These are phyloP conservation scores for Lasioglossum villosulum DNA, from an alignment of 2,888 invertebrate genomes.

Conservation along the genomic window DNA sequence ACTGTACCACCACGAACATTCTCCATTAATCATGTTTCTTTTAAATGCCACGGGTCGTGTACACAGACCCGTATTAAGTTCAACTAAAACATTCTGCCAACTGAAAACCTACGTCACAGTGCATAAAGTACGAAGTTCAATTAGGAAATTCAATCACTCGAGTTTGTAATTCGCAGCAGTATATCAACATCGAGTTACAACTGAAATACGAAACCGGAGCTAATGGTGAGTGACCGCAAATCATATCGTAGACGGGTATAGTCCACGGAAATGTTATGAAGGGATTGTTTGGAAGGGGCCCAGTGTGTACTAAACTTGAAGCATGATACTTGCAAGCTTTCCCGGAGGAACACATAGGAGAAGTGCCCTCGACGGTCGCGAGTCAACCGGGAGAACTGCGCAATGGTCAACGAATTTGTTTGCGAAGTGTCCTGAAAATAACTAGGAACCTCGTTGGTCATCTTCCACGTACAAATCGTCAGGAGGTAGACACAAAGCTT, in stretches of 20 bases:
- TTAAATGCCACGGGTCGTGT: not conserved
- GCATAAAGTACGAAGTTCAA: not conserved
- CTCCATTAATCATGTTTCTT: not conserved
- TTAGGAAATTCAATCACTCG: slow-evolving; percentile 1
- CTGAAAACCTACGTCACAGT: not conserved
- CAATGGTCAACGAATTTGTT: slow-evolving; percentile 7
- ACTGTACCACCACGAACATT: not conserved
- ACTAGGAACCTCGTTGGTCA: not conserved
- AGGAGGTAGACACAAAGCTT: too few species aligned
- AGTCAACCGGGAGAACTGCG: not conserved
- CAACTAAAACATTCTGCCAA: not conserved
- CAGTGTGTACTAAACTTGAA: slow-evolving; percentile 2
- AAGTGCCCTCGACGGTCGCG: not conserved
- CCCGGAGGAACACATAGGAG: not conserved
- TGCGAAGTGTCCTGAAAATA: not conserved
- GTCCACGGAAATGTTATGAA: not conserved
- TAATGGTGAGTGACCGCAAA: not conserved
- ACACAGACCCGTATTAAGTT: not conserved
- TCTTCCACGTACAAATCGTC: not conserved
- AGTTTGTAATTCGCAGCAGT: not conserved
- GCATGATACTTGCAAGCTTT: not conserved
- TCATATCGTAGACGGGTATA: not conserved
- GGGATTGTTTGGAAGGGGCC: not conserved
- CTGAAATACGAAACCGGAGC: slow-evolving; percentile 2
- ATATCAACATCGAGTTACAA: not conserved